phyloP scores from a whole-genome alignment of 2,113 vertebrate species.

The Crotophaga sulcirostris region DNA sequence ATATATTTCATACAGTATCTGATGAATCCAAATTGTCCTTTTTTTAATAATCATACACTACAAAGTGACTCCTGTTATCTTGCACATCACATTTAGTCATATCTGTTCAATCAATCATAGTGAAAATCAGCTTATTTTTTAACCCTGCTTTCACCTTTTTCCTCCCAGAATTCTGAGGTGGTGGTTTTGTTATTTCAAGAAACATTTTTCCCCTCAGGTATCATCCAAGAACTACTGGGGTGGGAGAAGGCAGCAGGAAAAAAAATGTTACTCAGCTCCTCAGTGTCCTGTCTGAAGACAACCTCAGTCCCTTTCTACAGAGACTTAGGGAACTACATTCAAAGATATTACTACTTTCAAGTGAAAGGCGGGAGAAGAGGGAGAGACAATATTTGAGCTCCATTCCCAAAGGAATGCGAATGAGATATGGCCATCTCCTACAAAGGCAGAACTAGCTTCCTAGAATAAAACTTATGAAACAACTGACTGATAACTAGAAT shows the following conservation, averaged over 20 bases:
- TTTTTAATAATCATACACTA: not conserved
- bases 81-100: conserved; percentile 38
- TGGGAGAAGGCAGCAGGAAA: not conserved
- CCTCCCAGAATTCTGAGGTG: not conserved
- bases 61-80: conserved; percentile 19
- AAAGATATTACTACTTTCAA: not conserved
- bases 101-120: not conserved
- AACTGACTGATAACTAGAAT: not conserved
- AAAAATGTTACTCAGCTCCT: not conserved
- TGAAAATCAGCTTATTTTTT: not conserved
- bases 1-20: not conserved
- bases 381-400: not conserved
- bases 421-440: not conserved
- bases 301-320: not conserved
- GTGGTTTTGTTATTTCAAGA: not conserved
- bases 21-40: not conserved
- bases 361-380: not conserved
- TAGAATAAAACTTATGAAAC: not conserved
- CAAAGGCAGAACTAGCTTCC: not conserved
- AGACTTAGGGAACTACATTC: not conserved
- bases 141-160: not conserved
- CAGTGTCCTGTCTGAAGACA: not conserved
- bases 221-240: not conserved
- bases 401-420: not conserved
- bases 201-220: not conserved